Evolutionary conservation across 2,113 vertebrate genomes (phyloP), one percentile per base, ranked within the genome.

Genomic region (Xenotilapia caudafasciata): DNA sequence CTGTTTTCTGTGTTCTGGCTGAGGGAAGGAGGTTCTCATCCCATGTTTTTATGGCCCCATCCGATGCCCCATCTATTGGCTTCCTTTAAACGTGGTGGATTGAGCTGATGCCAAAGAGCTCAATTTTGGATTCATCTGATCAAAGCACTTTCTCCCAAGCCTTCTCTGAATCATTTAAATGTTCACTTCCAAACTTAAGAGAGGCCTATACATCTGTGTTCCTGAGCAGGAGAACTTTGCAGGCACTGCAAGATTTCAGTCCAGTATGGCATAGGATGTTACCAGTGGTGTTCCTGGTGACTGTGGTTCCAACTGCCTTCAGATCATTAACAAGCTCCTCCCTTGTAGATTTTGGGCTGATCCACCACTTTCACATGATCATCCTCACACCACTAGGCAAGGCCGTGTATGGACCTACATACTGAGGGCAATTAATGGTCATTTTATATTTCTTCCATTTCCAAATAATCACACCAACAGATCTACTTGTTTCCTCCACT

Each of bases 381-480:
- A 65, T 65, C 60, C 9, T 65, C 33, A 65, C 17, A 65, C 60
- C 60, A 38, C 17, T 65, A 65, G 19, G 60, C 6, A n/a, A 65
- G 31, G 60, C 0, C 0, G 1, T 65, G 17, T 65, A 65, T 38
- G 31, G 17, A 65, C 31, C 19, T 65, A 65, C 60, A 65, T 35
- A 38, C 10, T n/a, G 60, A 65, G 31, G 31, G 6, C 38, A 38
- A 65, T 5, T 65, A 35, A 38, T 65, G 31, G 6, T 38, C 60
- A 65, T 38, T 12, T 65, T 65, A 65, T 65, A 65, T 65, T 65
- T 38, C 60, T 65, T n/a, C 31, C 60, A 65, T n/a, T 65, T 65
- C 10, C 31, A 65, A 65, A 65, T 65, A 65, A 65, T 65, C 10
- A 65, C 60, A 38, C 10, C 60, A 65, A n/a, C 60, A 65, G 31